Base-by-base conservation (phyloP, 2,113 vertebrate genomes). In the Rhodinocichla rosea region DNA sequence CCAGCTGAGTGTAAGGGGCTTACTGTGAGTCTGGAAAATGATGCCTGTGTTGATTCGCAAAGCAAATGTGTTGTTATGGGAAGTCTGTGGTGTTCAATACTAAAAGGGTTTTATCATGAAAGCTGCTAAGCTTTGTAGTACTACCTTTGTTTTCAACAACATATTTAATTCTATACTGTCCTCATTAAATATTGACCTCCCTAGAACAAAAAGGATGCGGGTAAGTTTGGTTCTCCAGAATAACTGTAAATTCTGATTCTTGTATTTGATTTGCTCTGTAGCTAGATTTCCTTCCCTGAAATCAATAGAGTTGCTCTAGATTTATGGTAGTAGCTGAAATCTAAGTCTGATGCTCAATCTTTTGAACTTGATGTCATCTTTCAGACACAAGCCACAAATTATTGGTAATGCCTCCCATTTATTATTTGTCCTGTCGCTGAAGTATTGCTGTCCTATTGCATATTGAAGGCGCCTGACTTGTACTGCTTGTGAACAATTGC, bases 371-470 rank as follows among this genome's bases (percentile, higher is more conserved):
- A 64, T 90, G 44, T 73, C 83, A 65, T 69, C 80, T 92, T 92
- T 92, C 65, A 92, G 80, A 71, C 76, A 71, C 44, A 83, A 92
- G 69, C 71, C 89, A 70, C 68, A 81, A 84, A 68, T 60, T 60
- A 42, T 64, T 89, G 85, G 68, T 86, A 80, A 83, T 68, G 62
- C 65, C 28, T 87, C 77, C 56, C 53, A 64, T 77, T 96, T 88
- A 84, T 88, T 87, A 75, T 40, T 44, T 93, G 71, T 93, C 79
- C 79, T 95, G 85, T 93, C 74, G 21, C 90, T 95, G 79, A 67
- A 89, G 44, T 90, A 87, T 60, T 39, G 76, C 85, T 96, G 73
- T 90, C 90, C 88, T 96, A 24, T 79, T 87, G 62, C 71, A 64
- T 67, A 83, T 67, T 37, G 27, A 52, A 86, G 76, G 53, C 28